Base-by-base conservation (phyloP, 2,888 invertebrate genomes). In the Malachius bipustulatus region DNA sequence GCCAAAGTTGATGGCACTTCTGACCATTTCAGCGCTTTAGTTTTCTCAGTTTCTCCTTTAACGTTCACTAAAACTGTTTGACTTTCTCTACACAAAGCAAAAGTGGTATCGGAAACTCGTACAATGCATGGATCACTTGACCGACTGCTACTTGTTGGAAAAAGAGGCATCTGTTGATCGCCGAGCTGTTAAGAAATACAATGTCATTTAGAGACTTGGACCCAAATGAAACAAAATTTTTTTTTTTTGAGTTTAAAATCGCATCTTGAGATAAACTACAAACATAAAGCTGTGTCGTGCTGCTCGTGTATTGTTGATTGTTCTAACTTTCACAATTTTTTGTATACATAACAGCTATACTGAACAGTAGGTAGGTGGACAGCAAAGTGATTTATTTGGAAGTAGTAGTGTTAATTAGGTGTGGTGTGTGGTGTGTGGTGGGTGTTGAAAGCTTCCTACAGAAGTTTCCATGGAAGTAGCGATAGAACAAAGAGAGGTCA, bases 31-130 rank as follows among this genome's bases (percentile, higher is more conserved):
- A 85, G 68, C 13, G 80, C 77, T 58, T 80, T 73, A 57, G 73
- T 78, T 57, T 69, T 75, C 37, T 76, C 73, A 32, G 80, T 71
- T 47, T 71, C 67, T 13, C 80, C 78, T 27, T 72, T 72, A 13
- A 80, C 76, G 57, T 90, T 82, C 36, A 93, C 80, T 3, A 91
- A 70, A 40, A 93, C 83, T 0, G 90, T 82, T 50, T 83, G 84
- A 30, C 80, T 79, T 59, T 96, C 93, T 49, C 88, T 76, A 1
- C 88, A 84, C 16, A 96, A 70, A 4, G 87, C 80, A 55, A 91
- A 81, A 13, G 77, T 72, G 34, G 70, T 74, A 40, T 82, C 77
- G 0, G 79, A 77, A 41, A 84, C 69, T 50, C 82, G 74, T n/a
- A 80, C 75, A 47, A 89, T 77, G 36, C 79, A 82, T 0, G 90